Percentiles rank a stretch among this genome's conserved stretches.
phyloP scores from a whole-genome alignment of 1,140 invertebrate genomes.

The Episyrphus balteatus region DNA sequence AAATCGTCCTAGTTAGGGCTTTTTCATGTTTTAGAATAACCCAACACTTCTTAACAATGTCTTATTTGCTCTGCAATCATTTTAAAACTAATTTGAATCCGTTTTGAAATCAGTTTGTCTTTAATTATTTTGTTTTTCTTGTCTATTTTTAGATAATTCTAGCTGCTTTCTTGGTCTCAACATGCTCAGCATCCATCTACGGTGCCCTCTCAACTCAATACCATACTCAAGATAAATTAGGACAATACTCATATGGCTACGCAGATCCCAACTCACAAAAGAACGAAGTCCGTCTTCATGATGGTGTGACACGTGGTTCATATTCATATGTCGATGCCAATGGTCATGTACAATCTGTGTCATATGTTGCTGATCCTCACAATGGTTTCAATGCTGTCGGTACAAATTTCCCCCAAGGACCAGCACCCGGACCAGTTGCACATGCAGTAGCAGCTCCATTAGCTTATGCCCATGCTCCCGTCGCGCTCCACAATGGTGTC shows the following conservation, averaged over 20 bases:
- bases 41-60: too few species aligned
- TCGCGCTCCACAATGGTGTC: conserved; percentile 15
- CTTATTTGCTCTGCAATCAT: too few species aligned
- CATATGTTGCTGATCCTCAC: conserved; percentile 52
- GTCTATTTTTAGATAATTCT: conserved; percentile 32
- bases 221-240: conserved; percentile 48
- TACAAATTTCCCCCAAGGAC: conserved; percentile 49
- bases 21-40: too few species aligned
- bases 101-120: background rate
- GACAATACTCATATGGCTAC: conserved; percentile 55
- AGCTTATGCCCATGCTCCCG: conserved; percentile 12
- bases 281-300: conserved; percentile 48
- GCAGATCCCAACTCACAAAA: conserved; percentile 52
- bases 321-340: conserved; percentile 61
- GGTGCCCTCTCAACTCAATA: conserved; percentile 40
- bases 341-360: conserved; percentile 51
- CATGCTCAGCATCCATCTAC: conserved; percentile 28
- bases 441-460: conserved; percentile 15
- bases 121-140: conserved; percentile 1
- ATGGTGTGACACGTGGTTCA: conserved; percentile 54
- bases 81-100: too few species aligned
- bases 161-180: conserved; percentile 26
- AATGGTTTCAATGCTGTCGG: conserved; percentile 55
- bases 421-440: conserved; percentile 13
- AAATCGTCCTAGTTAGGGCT: too few species aligned